Base-by-base conservation (phyloP, 2,797 vertebrate species). In the Megalops cyprinoides region DNA sequence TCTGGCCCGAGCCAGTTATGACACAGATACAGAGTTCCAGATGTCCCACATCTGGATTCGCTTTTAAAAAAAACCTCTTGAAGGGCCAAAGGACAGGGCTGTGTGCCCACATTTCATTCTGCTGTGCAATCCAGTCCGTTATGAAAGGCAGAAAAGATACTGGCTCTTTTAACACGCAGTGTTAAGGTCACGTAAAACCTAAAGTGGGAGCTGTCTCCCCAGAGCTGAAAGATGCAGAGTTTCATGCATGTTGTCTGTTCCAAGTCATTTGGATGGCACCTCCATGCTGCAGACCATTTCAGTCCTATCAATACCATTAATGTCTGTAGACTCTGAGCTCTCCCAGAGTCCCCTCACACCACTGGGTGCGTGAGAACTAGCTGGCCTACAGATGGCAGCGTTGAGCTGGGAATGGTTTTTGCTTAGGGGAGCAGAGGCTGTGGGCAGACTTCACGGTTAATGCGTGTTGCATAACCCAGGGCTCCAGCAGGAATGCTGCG, bases 371-470 rank as follows among this genome's bases (percentile, higher is more conserved):
- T 39, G 37, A 39, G 37, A 39, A 44, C 3, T 10, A 53, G 31
- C 4, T 23, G 77, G 15, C 60, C 83, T 58, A 10, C 53, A 77
- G 83, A 78, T 81, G 83, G 81, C 80, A 82, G 73, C 73, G 77
- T 84, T 79, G 80, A 84, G 80, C 69, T 49, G 23, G 42, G 42
- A 49, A 82, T 28, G 25, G 23, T 23, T 15, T 28, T 12, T 34
- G 4, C 14, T 49, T 14, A 3, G 25, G 10, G 31, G 4, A 23
- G 25, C 15, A 20, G 7, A 10, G 31, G n/a, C 42, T 34, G 15
- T 76, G 73, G 58, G 69, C 49, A 28, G 53, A 37, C 15, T 48
- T 34, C 62, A 79, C 60, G 31, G 37, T 44, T 51, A 44, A 82
- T 46, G 73, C 51, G 44, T 31, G 48, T 76, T 82, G 74, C 48